Conservation (phyloP, 2,113 vertebrate species). For the Pimephales promelas region DNA sequence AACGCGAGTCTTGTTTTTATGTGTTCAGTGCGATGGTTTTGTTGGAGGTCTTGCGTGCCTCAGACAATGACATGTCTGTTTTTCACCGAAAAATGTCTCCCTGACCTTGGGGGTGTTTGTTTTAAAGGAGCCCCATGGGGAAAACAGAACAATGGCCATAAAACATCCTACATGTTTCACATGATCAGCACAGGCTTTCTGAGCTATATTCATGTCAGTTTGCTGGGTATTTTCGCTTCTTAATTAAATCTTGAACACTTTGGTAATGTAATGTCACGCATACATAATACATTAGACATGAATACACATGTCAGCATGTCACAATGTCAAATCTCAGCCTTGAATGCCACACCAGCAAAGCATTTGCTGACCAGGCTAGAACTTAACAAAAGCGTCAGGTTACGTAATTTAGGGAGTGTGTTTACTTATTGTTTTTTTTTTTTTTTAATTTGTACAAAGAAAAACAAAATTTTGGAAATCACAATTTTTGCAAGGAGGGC, state of each 20-base stretch:
- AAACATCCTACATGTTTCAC: constrained; percentile 31
- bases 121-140: constrained; percentile 17
- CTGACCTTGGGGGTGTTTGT: constrained; percentile 48
- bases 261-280: neutral
- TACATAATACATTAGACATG: neutral
- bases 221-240: neutral
- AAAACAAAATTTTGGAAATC: neutral
- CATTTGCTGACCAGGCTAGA: neutral
- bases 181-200: neutral
- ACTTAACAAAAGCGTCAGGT: neutral
- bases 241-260: neutral
- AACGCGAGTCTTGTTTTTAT: constrained; percentile 14
- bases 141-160: constrained; percentile 47
- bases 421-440: neutral
- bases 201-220: constrained; percentile 24
- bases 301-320: neutral
- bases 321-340: neutral
- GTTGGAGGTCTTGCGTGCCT: constrained; percentile 12
- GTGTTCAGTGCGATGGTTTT: constrained; percentile 4
- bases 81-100: constrained; percentile 26
- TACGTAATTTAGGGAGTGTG: neutral
- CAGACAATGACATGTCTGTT: constrained; percentile 26
- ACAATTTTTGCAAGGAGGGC: neutral
- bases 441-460: neutral
- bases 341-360: neutral